Percentiles rank a stretch among this genome's conserved stretches.
Evolutionary conservation across 1,140 invertebrate genomes (phyloP).

Genomic region (Euura lappo): DNA sequence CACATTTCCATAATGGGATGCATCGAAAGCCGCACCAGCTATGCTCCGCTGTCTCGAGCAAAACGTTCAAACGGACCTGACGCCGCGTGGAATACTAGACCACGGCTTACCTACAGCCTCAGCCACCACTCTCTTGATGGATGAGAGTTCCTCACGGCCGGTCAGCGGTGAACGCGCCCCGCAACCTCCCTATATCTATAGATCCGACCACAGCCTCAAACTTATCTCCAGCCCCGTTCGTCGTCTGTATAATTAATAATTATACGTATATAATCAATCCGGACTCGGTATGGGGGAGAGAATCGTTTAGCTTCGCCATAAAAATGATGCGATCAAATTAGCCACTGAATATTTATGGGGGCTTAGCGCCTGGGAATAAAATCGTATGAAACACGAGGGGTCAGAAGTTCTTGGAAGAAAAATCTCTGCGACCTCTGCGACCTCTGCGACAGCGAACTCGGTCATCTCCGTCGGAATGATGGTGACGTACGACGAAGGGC

Average conservation of each 20-base stretch:
- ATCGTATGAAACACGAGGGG: not conserved
- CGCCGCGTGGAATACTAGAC: not conserved
- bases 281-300: too few species aligned
- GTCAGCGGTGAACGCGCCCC: not conserved
- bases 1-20: slow-evolving; percentile 55
- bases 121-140: not conserved
- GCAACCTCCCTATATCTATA: not conserved
- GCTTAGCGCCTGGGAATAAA: not conserved
- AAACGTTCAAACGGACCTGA: slow-evolving; percentile 9
- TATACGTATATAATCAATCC: too few species aligned
- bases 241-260: not conserved
- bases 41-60: slow-evolving; percentile 5
- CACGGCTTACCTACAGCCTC: not conserved
- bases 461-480: not conserved
- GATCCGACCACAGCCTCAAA: not conserved
- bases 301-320: too few species aligned
- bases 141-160: not conserved
- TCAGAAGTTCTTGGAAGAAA: not conserved
- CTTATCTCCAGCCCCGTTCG: not conserved
- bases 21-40: slow-evolving; percentile 45
- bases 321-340: not conserved
- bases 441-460: not conserved
- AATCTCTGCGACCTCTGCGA: not conserved
- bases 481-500: not conserved
- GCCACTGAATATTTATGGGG: not conserved